Base-by-base conservation (phyloP, 2,113 vertebrate genomes). In the Pluvialis apricaria region DNA sequence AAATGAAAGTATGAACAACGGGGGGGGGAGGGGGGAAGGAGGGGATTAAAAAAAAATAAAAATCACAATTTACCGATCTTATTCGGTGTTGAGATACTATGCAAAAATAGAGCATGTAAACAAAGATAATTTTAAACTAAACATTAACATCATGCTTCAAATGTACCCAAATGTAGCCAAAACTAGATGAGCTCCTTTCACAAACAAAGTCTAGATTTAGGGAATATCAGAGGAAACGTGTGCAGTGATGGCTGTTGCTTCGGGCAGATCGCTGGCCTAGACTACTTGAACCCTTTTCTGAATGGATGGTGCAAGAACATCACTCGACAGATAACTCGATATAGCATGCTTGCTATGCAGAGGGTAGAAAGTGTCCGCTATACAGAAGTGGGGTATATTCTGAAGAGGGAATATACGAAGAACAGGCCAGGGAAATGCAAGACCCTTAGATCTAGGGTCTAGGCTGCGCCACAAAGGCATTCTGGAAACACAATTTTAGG, bases 341-440 rank as follows among this genome's bases (percentile, higher is more conserved):
- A 15, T 14, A 49, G 64, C 64, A 13, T 4, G 8, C 4, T 18
- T 12, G 4, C 28, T 6, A 1, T 5, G 19, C 73, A 79, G 86
- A 81, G n/a, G 15, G 31, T 5, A 8, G 28, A 21, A 26, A 54
- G 42, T 1, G 11, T 7, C 47, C 44, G 22, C 22, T 6, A 0
- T 4, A 34, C 10, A 38, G 38, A 21, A 42, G 26, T 3, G 6
- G 40, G 34, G 13, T 15, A 5, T 31, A 1, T 40, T 68, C 84
- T 73, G 25, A 24, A n/a, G 3, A 47, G 15, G 13, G 28, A 47
- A 15, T 4, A 7, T 1, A 45, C 38, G 65, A 54, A 82, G 25
- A 22, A 28, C 44, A 64, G 71, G 8, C 2, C 51, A 42, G 42
- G 32, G 49, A 58, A 72, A 68, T 1, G 14, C 0, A 0, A 81